These are phyloP conservation scores for Polydrusus cervinus DNA, from an alignment of 2,888 invertebrate species.

Conservation along the genomic window DNA sequence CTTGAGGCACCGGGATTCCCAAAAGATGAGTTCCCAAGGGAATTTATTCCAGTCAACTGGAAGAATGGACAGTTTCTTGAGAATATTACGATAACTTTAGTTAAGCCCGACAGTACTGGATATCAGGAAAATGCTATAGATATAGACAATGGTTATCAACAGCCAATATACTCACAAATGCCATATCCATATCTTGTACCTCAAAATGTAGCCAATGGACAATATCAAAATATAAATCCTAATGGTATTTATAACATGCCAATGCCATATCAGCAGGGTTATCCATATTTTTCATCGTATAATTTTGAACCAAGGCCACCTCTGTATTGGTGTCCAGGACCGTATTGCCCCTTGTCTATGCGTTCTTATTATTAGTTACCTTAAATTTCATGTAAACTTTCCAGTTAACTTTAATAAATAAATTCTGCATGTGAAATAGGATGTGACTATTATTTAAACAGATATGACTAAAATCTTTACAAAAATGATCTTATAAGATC, in stretches of 20 bases:
- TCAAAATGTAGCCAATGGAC: neutral
- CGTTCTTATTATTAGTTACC: constrained; percentile 1
- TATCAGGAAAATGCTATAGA: neutral
- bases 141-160: neutral
- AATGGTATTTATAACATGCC: constrained; percentile 2
- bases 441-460: neutral
- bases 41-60: constrained; percentile 24
- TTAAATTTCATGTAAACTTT: neutral
- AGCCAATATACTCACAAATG: neutral
- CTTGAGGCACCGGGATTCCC: constrained; percentile 26
- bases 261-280: neutral
- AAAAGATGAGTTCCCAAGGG: constrained; percentile 26
- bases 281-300: constrained; percentile 1
- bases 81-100: constrained; percentile 23
- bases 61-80: constrained; percentile 14
- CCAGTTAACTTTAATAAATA: neutral
- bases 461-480: too few species aligned
- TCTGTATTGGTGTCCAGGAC: constrained; percentile 26
- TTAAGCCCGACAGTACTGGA: neutral
- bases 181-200: constrained; percentile 9
- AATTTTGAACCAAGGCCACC: neutral
- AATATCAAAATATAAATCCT: constrained; percentile 18
- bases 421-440: too few species aligned
- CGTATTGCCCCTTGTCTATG: constrained; percentile 11
- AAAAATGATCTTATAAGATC: too few species aligned